Base-by-base conservation (phyloP, 2,797 vertebrate genomes). In the Mycteria americana region DNA sequence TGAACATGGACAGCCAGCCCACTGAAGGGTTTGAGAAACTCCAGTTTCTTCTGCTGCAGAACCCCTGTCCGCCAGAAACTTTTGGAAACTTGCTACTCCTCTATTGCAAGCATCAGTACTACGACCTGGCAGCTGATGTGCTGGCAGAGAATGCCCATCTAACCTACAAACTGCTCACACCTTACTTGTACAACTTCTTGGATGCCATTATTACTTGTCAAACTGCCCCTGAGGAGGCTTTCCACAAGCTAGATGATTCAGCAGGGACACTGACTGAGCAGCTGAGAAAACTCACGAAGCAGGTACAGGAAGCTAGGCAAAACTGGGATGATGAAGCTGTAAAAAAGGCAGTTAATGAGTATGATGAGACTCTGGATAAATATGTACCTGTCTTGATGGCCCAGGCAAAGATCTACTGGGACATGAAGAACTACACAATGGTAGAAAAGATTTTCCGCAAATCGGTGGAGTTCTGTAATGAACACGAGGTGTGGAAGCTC, bases 321-420 rank as follows among this genome's bases (percentile, higher is more conserved):
- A 98, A 94, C 1, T 98, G 98, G 68, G 98, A 99, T 27, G 99
- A 99, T 2, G 99, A 99, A 28, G 95, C 93, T 19, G 95, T 98
- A 59, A 99, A 98, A 95, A 99, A 98, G 94, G 95, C 98, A 8
- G 96, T 99, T 51, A 98, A 98, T 73, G 99, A 99, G 10, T 99
- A 99, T 17, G 99, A 99, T 59, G 98, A 98, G 41, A 98, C 98
- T 75, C 97, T 99, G 92, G 99, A 99, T 94, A 99, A 98, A 98
- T 99, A 99, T 51, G 97, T 99, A 27, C 99, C 99, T 10, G 98
- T 99, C 41, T 97, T 99, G 88, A 99, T 99, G 99, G 99, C 99
- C n/a, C 99, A 99, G 97, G 98, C 99, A 25, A 99, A 99, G 96
- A 99, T 99, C 97, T 99, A 99, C 95, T 99, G 99, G 99, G 99